Evolutionary conservation across 2,113 vertebrate species (phyloP).

Genomic region (Falco punctatus): DNA sequence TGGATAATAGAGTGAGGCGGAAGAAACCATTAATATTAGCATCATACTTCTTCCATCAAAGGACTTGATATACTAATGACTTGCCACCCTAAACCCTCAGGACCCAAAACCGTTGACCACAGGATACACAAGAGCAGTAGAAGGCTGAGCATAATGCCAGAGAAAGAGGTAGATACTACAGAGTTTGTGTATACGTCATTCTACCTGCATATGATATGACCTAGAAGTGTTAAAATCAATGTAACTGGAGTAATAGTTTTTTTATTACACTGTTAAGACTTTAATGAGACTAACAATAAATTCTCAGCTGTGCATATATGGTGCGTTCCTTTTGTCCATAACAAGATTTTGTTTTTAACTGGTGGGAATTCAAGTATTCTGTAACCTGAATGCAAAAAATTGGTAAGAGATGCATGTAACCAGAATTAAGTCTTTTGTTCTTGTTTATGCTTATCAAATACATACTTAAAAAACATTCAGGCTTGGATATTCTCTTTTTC

Average conservation of each 20-base stretch:
- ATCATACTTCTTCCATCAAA: neutral
- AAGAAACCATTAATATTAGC: neutral
- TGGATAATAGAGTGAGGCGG: neutral
- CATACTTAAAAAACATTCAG: neutral
- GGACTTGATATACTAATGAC: neutral
- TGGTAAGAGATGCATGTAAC: neutral
- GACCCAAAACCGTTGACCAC: neutral
- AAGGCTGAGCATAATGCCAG: neutral
- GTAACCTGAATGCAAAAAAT: neutral
- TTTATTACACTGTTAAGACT: neutral
- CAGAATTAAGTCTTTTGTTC: neutral
- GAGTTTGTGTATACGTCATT: neutral
- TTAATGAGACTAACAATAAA: neutral
- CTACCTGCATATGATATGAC: neutral
- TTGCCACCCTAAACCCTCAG: neutral
- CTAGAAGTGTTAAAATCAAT: neutral
- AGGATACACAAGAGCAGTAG: neutral
- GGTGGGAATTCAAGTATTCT: neutral
- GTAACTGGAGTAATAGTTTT: neutral
- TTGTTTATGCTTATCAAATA: neutral
- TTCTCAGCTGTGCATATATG: neutral
- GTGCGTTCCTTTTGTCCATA: neutral
- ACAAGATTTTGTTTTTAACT: neutral
- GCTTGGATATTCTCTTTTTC: neutral
- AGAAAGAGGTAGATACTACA: neutral